Evolutionary conservation across 2,888 invertebrate species (phyloP).

Genomic region (Patella pellucida): DNA sequence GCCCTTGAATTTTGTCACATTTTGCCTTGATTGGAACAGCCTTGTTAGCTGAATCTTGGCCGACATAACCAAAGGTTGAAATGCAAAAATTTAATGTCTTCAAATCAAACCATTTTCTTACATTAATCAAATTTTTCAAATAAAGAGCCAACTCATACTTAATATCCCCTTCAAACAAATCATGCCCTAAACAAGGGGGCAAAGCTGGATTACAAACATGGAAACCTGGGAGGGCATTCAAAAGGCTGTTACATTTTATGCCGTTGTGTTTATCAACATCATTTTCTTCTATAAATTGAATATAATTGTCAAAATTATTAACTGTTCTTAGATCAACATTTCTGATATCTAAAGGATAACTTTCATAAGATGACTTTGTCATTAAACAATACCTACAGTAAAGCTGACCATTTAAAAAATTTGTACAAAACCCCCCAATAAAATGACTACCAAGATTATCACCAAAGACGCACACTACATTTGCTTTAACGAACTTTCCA

Average conservation of each 20-base stretch:
- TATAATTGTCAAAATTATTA: not conserved
- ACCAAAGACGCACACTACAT: not conserved
- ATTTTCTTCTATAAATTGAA: not conserved
- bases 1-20: conserved; percentile 18
- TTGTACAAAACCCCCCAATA: conserved; percentile 7
- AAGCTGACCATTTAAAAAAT: not conserved
- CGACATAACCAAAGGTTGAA: conserved; percentile 2
- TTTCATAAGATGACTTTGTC: not conserved
- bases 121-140: conserved; percentile 22
- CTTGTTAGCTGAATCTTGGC: conserved; percentile 4
- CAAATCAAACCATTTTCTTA: conserved; percentile 17
- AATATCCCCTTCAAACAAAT: conserved; percentile 24
- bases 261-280: not conserved
- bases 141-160: conserved; percentile 17
- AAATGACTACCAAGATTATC: conserved; percentile 9
- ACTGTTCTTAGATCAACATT: not conserved
- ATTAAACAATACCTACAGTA: not conserved
- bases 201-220: conserved; percentile 13
- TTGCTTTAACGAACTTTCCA: not conserved
- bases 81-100: conserved; percentile 11
- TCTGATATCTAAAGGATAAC: not conserved
- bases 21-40: conserved; percentile 12
- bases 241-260: not conserved
- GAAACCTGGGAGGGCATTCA: not conserved
- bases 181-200: conserved; percentile 26